These are phyloP conservation scores for Toxotes jaculatrix DNA, from an alignment of 2,113 vertebrate genomes.

Conservation along the genomic window DNA sequence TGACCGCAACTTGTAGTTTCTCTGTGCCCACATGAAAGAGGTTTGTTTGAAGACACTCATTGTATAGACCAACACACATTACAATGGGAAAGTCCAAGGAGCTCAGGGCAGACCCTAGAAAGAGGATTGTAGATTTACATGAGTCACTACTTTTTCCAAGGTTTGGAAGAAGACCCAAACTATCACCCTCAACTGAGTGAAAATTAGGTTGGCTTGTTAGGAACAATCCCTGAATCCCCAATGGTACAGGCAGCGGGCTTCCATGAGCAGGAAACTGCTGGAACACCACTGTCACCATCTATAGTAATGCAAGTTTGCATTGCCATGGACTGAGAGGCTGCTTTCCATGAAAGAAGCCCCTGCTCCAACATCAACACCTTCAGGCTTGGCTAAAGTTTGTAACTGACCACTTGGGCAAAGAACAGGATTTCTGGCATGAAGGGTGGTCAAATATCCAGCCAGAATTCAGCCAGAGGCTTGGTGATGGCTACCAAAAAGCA, in stretches of 20 bases:
- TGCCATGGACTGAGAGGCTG: background rate
- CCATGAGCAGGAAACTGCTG: background rate
- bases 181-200: background rate
- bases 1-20: conserved; percentile 11
- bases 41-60: conserved; percentile 1
- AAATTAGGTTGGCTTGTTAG: background rate
- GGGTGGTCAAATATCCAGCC: background rate
- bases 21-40: background rate
- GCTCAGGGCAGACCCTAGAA: background rate
- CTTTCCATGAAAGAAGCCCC: background rate
- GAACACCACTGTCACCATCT: background rate
- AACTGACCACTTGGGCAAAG: too few relatives aligned
- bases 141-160: background rate
- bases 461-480: background rate
- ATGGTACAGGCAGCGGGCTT: background rate
- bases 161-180: too few relatives aligned
- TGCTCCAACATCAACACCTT: too few relatives aligned
- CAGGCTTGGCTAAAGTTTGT: too few relatives aligned
- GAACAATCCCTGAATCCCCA: background rate
- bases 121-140: background rate
- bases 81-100: background rate
- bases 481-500: background rate
- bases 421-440: background rate
- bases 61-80: background rate
- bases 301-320: background rate